These are phyloP conservation scores for Ailuropoda melanoleuca DNA, from an alignment of 2,113 vertebrate species.

Conservation along the genomic window DNA sequence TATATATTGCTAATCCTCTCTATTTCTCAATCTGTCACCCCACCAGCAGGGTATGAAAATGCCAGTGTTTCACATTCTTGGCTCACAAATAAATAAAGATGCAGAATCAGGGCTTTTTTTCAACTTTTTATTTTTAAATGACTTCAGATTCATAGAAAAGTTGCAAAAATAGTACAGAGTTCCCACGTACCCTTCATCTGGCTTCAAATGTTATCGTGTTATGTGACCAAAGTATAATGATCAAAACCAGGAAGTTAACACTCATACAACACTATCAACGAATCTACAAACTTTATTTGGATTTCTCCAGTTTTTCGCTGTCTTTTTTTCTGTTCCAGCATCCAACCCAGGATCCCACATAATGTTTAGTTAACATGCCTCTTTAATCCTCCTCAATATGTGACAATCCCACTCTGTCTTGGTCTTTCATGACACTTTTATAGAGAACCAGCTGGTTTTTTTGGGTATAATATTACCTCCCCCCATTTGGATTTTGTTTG, in stretches of 20 bases:
- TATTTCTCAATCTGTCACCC: neutral
- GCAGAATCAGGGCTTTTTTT: neutral
- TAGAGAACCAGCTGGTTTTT: neutral
- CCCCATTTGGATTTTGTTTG: neutral
- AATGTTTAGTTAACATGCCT: neutral
- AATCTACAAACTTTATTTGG: neutral
- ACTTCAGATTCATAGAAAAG: neutral
- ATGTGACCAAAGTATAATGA: fast-evolving
- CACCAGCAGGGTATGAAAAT: neutral
- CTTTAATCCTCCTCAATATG: neutral
- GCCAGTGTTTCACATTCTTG: neutral
- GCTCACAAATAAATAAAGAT: neutral
- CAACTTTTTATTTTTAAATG: neutral
- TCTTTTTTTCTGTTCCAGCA: neutral
- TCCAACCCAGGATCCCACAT: neutral
- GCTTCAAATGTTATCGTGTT: neutral
- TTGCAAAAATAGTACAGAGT: neutral
- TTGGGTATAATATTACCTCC: too few species aligned
- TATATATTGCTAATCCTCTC: neutral
- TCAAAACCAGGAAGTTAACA: neutral
- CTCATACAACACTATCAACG: neutral
- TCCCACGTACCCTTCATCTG: neutral
- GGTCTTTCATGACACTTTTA: neutral
- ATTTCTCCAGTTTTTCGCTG: neutral
- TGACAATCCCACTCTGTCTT: neutral